phyloP scores from a whole-genome alignment of 2,113 vertebrate species.

The Callorhinus ursinus region DNA sequence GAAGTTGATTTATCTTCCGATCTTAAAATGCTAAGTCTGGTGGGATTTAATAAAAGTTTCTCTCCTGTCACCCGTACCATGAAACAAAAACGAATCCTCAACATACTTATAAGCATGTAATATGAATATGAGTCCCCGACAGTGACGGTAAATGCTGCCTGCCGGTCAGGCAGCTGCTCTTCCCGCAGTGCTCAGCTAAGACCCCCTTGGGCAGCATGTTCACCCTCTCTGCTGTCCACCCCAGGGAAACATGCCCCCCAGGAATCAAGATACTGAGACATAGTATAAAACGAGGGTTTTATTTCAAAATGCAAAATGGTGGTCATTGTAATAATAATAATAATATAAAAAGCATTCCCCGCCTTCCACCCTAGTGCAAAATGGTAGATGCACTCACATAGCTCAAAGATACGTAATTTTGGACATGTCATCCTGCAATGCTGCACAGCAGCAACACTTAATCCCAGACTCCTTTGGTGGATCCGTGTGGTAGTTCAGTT shows the following conservation, averaged over 20 bases:
- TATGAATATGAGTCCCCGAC: background rate
- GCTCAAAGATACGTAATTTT: conserved; percentile 68
- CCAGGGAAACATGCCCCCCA: background rate
- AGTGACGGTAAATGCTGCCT: background rate
- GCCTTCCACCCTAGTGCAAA: conserved; percentile 22
- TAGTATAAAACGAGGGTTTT: conserved; percentile 85
- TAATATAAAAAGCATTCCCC: conserved; percentile 79
- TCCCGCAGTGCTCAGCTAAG: background rate
- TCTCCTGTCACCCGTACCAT: background rate
- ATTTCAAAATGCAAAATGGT: conserved; percentile 85
- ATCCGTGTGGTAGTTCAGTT: background rate
- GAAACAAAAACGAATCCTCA: background rate
- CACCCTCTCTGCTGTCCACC: background rate
- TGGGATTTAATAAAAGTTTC: background rate
- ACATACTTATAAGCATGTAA: background rate
- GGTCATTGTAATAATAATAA: conserved; percentile 55
- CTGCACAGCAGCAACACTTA: conserved; percentile 88
- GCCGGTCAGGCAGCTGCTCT: background rate
- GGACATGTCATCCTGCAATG: conserved; percentile 65
- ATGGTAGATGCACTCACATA: conserved; percentile 71
- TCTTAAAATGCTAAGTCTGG: background rate
- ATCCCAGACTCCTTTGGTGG: background rate
- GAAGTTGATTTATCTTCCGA: background rate
- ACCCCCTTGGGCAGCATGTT: background rate
- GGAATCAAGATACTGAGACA: background rate